Conservation (phyloP, 1,140 invertebrate species). For the Drosophila pseudoobscura region DNA sequence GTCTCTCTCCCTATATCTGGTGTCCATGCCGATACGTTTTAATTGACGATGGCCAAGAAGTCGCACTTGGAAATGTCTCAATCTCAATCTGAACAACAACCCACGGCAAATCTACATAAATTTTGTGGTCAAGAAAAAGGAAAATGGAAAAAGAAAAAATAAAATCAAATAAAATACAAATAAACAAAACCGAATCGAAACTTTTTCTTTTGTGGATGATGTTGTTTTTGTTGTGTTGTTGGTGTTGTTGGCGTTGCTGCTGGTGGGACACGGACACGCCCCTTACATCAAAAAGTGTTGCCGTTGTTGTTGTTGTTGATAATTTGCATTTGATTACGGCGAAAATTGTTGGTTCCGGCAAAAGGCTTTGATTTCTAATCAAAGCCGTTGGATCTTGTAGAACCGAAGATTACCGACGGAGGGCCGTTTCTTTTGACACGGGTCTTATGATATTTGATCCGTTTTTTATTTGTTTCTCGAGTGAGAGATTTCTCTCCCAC, state of each 20-base stretch:
- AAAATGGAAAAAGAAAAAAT: conserved; percentile 35
- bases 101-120: conserved; percentile 77
- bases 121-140: conserved; percentile 29
- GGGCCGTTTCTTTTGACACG: conserved; percentile 45
- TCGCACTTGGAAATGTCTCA: conserved; percentile 78
- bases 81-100: conserved; percentile 52
- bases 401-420: conserved; percentile 46
- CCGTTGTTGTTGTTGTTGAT: conserved; percentile 47
- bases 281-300: conserved; percentile 28
- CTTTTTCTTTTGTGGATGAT: conserved; percentile 67
- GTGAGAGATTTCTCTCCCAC: conserved; percentile 15
- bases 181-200: conserved; percentile 54
- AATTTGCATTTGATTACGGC: conserved; percentile 79
- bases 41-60: conserved; percentile 77
- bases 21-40: conserved; percentile 40
- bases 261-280: conserved; percentile 48
- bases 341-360: conserved; percentile 71
- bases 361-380: conserved; percentile 75
- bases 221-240: conserved; percentile 7
- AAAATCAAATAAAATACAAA: conserved; percentile 15
- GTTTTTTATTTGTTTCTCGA: background rate
- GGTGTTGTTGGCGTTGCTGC: conserved; percentile 11
- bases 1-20: background rate
- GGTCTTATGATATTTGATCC: conserved; percentile 70
- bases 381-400: conserved; percentile 59